Conservation (phyloP, 2,797 vertebrate genomes). For the Eulemur coronatus region DNA sequence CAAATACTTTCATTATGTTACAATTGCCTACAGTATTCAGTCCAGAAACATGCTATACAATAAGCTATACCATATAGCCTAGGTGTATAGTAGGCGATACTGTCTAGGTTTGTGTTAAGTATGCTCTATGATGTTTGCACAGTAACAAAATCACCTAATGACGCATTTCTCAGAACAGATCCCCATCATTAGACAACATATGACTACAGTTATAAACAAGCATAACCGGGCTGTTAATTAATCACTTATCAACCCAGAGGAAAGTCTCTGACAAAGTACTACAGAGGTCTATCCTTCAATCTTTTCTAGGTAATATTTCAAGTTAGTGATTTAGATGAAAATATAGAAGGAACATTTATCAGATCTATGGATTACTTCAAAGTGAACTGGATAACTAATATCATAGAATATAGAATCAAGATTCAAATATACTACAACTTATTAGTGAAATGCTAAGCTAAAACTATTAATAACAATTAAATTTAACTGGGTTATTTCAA, state of each 20-base stretch:
- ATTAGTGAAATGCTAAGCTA: neutral
- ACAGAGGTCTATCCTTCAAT: neutral
- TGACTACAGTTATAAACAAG: neutral
- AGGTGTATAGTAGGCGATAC: neutral
- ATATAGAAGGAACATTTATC: neutral
- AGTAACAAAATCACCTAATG: neutral
- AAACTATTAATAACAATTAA: neutral
- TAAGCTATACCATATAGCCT: neutral
- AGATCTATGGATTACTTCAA: neutral
- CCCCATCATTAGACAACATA: neutral
- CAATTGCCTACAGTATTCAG: neutral
- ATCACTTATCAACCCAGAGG: neutral
- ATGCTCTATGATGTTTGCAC: neutral
- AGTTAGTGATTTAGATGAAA: constrained; percentile 7
- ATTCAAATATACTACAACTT: neutral
- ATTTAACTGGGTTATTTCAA: neutral
- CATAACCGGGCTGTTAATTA: neutral
- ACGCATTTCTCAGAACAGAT: neutral
- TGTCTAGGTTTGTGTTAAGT: neutral
- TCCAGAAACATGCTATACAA: neutral
- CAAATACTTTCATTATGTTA: neutral
- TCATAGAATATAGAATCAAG: neutral
- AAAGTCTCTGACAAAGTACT: neutral
- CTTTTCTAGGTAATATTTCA: neutral
- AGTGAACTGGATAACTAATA: neutral